These are phyloP conservation scores for Ditylenchus weischeri DNA, from an alignment of 2,888 invertebrate species.

Conservation along the genomic window DNA sequence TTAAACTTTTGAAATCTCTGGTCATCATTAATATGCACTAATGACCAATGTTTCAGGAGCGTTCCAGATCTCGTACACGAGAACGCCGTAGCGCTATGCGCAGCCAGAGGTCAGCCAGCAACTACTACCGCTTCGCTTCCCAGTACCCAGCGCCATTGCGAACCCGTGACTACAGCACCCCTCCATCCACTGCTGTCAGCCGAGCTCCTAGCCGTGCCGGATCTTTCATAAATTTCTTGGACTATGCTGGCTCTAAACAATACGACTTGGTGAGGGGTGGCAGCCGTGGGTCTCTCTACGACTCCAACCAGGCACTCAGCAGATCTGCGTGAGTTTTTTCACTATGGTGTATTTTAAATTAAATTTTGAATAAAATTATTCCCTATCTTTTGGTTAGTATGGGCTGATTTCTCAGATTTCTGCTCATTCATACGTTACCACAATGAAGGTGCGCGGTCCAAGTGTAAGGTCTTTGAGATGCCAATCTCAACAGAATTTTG, in stretches of 20 bases:
- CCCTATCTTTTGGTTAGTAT: not conserved
- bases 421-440: no score
- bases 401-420: not conserved
- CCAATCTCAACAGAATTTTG: no score
- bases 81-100: slow-evolving; percentile 56
- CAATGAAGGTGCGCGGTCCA: no score
- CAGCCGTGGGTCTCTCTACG: slow-evolving; percentile 51
- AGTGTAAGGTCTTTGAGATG: no score
- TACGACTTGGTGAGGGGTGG: slow-evolving; percentile 50
- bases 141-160: slow-evolving; percentile 50
- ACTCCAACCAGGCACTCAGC: slow-evolving; percentile 46
- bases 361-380: slow-evolving; percentile 6
- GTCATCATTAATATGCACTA: no score
- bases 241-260: slow-evolving; percentile 54
- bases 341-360: not conserved
- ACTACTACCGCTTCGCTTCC: slow-evolving; percentile 39
- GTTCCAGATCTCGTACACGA: slow-evolving; percentile 56
- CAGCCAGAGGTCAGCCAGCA: slow-evolving; percentile 51
- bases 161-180: slow-evolving; percentile 56
- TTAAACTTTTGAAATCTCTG: no score
- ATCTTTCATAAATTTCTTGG: slow-evolving; percentile 56
- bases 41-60: slow-evolving; percentile 47
- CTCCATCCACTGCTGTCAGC: slow-evolving; percentile 45
- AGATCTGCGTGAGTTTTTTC: slow-evolving; percentile 43
- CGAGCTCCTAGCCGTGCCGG: slow-evolving; percentile 51